Evolutionary conservation across 1,140 invertebrate genomes (phyloP).

Genomic region (Diorhabda sublineata): DNA sequence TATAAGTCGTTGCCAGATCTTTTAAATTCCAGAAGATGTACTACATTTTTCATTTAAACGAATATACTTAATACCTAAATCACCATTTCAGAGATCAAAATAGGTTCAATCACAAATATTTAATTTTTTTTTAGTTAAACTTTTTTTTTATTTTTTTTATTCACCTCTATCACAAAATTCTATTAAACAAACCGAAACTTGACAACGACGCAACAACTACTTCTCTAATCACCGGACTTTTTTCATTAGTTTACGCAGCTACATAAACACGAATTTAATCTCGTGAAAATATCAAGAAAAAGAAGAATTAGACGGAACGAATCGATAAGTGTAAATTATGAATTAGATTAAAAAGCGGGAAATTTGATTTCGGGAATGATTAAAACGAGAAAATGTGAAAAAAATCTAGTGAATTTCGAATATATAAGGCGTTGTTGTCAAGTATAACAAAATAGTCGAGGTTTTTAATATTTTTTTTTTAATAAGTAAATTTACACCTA

Average conservation of each 20-base stretch:
- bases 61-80: not conserved
- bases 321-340: no score
- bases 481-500: not conserved
- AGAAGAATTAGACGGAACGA: no score
- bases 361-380: no score
- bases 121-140: not conserved
- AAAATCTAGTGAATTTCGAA: no score
- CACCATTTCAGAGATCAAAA: slow-evolving; percentile 12
- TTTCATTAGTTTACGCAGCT: slow-evolving; percentile 4
- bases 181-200: not conserved
- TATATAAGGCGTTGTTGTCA: not conserved
- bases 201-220: not conserved
- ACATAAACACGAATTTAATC: not conserved
- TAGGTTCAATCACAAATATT: slow-evolving; percentile 10
- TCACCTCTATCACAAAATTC: not conserved
- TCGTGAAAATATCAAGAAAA: not conserved
- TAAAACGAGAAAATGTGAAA: no score
- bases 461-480: not conserved
- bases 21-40: not conserved
- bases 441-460: not conserved
- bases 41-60: not conserved
- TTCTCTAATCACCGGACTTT: not conserved
- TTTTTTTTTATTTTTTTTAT: not conserved
- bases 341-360: no score
- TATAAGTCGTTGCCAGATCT: not conserved